Conservation (phyloP, 92 coral and sea anemone species). For the Galaxea fascicularis region DNA sequence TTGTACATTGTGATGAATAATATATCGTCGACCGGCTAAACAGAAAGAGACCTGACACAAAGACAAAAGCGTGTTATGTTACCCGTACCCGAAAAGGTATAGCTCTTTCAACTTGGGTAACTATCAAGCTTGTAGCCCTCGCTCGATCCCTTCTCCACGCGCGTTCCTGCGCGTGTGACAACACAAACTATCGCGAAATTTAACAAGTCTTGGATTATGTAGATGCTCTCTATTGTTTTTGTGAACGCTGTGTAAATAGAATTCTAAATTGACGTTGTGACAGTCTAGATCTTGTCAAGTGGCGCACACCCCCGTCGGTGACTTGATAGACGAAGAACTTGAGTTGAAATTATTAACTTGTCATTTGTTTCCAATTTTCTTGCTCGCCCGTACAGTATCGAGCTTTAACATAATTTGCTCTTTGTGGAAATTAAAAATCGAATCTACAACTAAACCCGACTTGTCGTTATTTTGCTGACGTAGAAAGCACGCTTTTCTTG, state of each 20-base stretch:
- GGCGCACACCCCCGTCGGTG: constrained; percentile 31
- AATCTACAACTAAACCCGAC: constrained; percentile 14
- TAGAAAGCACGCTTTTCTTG: constrained; percentile 21
- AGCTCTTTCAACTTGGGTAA: constrained; percentile 38
- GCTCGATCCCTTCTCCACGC: constrained; percentile 34
- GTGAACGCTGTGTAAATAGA: constrained; percentile 58
- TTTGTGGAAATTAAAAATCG: constrained; percentile 29
- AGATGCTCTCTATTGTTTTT: constrained; percentile 51
- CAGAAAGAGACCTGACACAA: constrained; percentile 56
- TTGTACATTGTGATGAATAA: constrained; percentile 94
- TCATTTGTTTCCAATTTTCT: constrained; percentile 53
- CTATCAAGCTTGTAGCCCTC: constrained; percentile 8
- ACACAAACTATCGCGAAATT: constrained; percentile 49
- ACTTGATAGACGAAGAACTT: constrained; percentile 15
- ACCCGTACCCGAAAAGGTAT: constrained; percentile 40
- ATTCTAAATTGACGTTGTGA: constrained; percentile 48
- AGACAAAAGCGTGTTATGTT: constrained; percentile 66
- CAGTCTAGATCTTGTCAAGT: constrained; percentile 46
- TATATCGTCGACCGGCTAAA: constrained; percentile 67
- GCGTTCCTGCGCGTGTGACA: constrained; percentile 24
- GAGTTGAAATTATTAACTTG: constrained; percentile 29
- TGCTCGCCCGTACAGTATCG: constrained; percentile 16
- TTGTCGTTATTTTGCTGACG: constrained; percentile 14
- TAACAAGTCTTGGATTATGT: constrained; percentile 60
- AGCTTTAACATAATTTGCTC: constrained; percentile 42